Conservation (phyloP, 2,888 invertebrate species). For the Autographa gamma region DNA sequence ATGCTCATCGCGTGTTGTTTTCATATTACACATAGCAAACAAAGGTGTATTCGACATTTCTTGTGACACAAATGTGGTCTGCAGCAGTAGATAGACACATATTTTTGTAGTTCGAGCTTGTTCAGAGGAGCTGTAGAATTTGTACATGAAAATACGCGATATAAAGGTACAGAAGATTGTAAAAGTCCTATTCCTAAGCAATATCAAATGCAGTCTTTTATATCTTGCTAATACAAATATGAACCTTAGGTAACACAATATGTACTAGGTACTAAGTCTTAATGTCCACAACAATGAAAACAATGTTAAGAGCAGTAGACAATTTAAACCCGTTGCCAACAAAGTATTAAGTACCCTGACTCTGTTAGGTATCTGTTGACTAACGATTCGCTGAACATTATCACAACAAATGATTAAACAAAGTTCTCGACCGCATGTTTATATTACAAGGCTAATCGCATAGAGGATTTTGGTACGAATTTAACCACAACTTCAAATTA, state of each 20-base stretch:
- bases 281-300: neutral
- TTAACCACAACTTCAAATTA: constrained; percentile 16
- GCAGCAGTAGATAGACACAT: constrained; percentile 2
- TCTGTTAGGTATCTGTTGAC: constrained; percentile 5
- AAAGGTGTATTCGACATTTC: constrained; percentile 38
- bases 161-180: constrained; percentile 6
- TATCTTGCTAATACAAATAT: neutral
- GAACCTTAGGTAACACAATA: neutral
- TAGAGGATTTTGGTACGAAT: constrained; percentile 15
- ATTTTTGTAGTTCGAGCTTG: constrained; percentile 24
- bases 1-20: constrained; percentile 46
- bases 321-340: neutral
- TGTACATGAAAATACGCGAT: constrained; percentile 15
- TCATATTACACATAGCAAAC: constrained; percentile 46
- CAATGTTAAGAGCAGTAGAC: neutral
- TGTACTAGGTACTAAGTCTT: neutral
- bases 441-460: constrained; percentile 9
- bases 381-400: neutral
- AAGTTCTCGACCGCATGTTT: constrained; percentile 2
- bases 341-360: constrained; percentile 1
- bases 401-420: neutral
- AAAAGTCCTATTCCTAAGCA: constrained; percentile 16
- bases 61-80: constrained; percentile 24
- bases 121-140: constrained; percentile 9
- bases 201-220: neutral